Percentiles rank a stretch among this genome's conserved stretches.
Conservation (phyloP, 1,140 invertebrate species). For the Oryctes rhinoceros region DNA sequence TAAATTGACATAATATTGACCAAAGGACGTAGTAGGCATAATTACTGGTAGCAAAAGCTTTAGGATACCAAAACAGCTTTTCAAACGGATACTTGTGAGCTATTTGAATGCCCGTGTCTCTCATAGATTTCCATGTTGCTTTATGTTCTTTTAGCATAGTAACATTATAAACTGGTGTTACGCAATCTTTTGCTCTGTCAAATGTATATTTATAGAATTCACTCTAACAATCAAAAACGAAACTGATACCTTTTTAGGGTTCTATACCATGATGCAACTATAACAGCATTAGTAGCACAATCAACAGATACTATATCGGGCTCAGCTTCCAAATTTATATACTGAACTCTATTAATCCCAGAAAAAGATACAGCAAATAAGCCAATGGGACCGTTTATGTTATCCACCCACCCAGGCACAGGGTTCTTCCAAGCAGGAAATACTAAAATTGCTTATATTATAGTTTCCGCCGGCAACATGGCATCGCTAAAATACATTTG, state of each 20-base stretch:
- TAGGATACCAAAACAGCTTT: constrained; percentile 64
- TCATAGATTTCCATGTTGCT: constrained; percentile 65
- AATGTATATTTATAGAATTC: too few species aligned
- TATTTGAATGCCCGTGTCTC: constrained; percentile 49
- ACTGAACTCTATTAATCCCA: too few species aligned
- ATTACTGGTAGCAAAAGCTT: not conserved
- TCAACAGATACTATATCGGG: constrained; percentile 91
- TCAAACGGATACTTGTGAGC: constrained; percentile 56
- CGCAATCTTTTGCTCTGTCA: constrained; percentile 67
- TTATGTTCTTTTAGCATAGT: constrained; percentile 68
- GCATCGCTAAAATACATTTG: too few species aligned
- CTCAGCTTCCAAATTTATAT: constrained; percentile 66
- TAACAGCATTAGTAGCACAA: constrained; percentile 72
- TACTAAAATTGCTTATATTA: constrained; percentile 64
- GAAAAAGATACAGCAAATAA: constrained; percentile 23
- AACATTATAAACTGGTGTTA: constrained; percentile 80
- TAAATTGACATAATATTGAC: too few species aligned
- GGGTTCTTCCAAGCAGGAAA: constrained; percentile 82
- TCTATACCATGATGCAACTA: not conserved
- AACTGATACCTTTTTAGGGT: not conserved
- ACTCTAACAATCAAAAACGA: too few species aligned
- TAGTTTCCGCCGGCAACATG: too few species aligned
- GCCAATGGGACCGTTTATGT: constrained; percentile 87
- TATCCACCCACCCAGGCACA: constrained; percentile 90
- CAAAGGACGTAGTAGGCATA: too few species aligned